Base-by-base conservation (phyloP, 2,888 invertebrate species). In the Orchesella flavescens region DNA sequence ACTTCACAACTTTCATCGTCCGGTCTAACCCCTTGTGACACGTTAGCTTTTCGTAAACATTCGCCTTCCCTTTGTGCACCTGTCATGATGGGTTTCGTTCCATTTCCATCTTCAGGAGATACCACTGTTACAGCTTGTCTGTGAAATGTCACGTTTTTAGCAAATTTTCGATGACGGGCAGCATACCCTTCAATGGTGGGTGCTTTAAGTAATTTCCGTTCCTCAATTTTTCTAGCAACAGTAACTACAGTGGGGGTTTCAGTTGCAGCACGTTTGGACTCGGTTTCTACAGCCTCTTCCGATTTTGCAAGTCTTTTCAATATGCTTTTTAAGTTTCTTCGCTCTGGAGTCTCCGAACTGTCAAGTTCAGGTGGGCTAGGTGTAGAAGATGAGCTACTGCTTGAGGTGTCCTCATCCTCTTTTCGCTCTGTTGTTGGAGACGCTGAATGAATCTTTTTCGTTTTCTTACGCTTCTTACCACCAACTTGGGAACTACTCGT, bases 111-210 rank as follows among this genome's bases (percentile, higher is more conserved):
- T 21, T 87, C 86, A 84, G 96, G 95, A 89, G 95, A 95, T 88
- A 94, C 94, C 89, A 96, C 92, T 76, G 95, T 95, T 12, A 89
- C 87, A 23, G 89, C 89, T 90, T 95, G 94, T 84, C 94, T 92
- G 91, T 96, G 95, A 91, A 96, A 96, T 85, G 96, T 96, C 86
- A 96, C 96, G 91, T 96, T 95, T 92, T 96, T 96, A 73, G 95
- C 93, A 90, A 96, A 93, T 90, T 96, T 96, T 44, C 89, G 82
- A 91, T 96, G 96, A 89, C 96, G 92, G 73, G 95, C 96, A 83
- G 95, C 96, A 91, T 95, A 96, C 0, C 96, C 96, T 92, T 96
- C 96, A 88, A 96, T 91, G 83, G 96, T 96, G 85, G 95, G 96
- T 43, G 95, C 95, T 89, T 94, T 92, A 91, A 95, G 93, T 84